Base-by-base conservation (phyloP, 2,113 vertebrate species). In the Heliornis fulica region DNA sequence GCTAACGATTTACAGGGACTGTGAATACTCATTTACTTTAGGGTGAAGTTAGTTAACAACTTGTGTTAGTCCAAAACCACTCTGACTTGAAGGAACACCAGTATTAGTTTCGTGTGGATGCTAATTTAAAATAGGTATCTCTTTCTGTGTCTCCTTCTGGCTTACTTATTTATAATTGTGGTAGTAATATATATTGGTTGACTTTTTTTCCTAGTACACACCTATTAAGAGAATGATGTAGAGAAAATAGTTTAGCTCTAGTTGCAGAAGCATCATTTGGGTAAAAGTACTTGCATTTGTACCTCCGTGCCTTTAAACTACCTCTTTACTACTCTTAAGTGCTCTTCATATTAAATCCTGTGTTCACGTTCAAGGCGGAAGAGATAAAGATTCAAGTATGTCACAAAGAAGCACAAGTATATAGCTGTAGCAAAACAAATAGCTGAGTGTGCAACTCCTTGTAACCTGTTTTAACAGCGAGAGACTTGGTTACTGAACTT, bases 361-460 rank as follows among this genome's bases (percentile, higher is more conserved):
- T 53, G 15, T 85, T 89, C 20, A 9, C 50, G 46, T 56, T 64
- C n/a, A 71, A 57, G 43, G 34, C 48, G 75, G 34, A 65, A 36
- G 34, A 83, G 51, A 28, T 36, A 18, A 45, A 60, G 36, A 28
- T 56, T 78, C 22, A 41, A 36, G 29, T 63, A 66, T 81, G 57
- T 56, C 54, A 48, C 43, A 36, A 45, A 86, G 69, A 45, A 69
- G 14, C 56, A 15, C 29, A 31, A 38, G 12, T 20, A 15, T 22
- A 25, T 71, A 40, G 40, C 36, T 78, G 28, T 56, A 87, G 48
- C 43, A 91, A 76, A 93, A 63, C 17, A 21, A 64, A 72, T 12
- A n/a, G 5, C 29, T 74, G 32, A 38, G 8, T 43, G 12, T 61
- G 17, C 40, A 51, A 15, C 13, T 0, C 0, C 32, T 79, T 68